Evolutionary conservation across 2,113 vertebrate species (phyloP).

Genomic region (Petroica traversi): DNA sequence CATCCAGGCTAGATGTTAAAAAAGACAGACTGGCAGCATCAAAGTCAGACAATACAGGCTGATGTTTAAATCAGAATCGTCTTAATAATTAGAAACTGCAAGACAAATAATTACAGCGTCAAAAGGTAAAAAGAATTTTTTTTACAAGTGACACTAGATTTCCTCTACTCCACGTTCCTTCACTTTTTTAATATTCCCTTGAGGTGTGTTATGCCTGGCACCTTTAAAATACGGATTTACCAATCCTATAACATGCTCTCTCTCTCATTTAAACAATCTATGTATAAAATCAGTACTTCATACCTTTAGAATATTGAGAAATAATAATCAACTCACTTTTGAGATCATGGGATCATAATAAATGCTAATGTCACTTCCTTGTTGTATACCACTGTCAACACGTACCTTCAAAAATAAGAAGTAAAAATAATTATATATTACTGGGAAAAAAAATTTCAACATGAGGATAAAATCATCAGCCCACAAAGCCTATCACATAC

Average conservation of each 20-base stretch:
- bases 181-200: background rate
- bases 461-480: background rate
- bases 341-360: slow-evolving; percentile 99
- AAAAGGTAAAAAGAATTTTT: background rate
- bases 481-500: background rate
- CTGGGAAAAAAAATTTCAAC: background rate
- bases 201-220: background rate
- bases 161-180: background rate
- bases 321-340: slow-evolving; percentile 82
- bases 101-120: background rate
- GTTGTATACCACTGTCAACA: slow-evolving; percentile 94
- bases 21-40: background rate
- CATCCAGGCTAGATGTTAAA: background rate
- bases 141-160: background rate
- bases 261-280: background rate
- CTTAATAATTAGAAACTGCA: background rate
- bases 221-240: background rate
- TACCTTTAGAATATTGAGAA: background rate
- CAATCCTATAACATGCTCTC: background rate
- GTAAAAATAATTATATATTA: background rate
- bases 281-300: background rate
- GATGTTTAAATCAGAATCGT: background rate
- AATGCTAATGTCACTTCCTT: slow-evolving; percentile 99
- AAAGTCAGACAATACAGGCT: background rate
- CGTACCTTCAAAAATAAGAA: slow-evolving; percentile 81